Evolutionary conservation across 1,140 invertebrate genomes (phyloP).

Genomic region (Euschistus heros): DNA sequence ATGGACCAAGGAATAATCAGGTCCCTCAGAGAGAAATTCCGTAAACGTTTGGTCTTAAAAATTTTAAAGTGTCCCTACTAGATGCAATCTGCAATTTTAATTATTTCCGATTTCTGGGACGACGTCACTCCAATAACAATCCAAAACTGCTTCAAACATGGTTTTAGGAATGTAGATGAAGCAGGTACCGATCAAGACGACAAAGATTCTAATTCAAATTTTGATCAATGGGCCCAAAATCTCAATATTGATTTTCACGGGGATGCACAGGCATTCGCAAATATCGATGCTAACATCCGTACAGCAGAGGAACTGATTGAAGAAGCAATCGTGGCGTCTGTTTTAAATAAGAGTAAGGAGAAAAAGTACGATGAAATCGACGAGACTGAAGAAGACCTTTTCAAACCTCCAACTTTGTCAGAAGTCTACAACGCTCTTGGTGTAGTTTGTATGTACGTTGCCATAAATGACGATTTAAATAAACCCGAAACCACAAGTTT

Average conservation of each 20-base stretch:
- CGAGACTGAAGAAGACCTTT: too few species aligned
- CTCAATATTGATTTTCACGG: conserved; percentile 1
- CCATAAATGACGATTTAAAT: too few species aligned
- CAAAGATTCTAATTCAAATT: neutral
- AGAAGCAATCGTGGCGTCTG: too few species aligned
- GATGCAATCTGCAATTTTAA: conserved; percentile 16
- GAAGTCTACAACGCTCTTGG: too few species aligned
- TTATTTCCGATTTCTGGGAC: conserved; percentile 5
- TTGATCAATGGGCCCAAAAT: neutral
- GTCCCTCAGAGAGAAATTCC: too few species aligned
- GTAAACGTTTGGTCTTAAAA: too few species aligned
- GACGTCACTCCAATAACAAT: conserved; percentile 5
- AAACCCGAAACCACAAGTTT: too few species aligned
- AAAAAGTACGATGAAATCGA: too few species aligned
- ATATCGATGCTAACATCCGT: neutral
- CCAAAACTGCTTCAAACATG: conserved; percentile 14
- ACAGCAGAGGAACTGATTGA: neutral
- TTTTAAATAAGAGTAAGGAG: too few species aligned
- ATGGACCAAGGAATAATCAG: too few species aligned
- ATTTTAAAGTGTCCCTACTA: conserved; percentile 3
- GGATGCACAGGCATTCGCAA: neutral
- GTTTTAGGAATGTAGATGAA: neutral
- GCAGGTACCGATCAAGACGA: neutral
- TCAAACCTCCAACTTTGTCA: too few species aligned
- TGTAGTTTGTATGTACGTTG: too few species aligned